A percentile compares a stretch with the other conserved stretches of the same genome.
phyloP scores from a whole-genome alignment of 2,888 invertebrate genomes.

The Lingula anatina region DNA sequence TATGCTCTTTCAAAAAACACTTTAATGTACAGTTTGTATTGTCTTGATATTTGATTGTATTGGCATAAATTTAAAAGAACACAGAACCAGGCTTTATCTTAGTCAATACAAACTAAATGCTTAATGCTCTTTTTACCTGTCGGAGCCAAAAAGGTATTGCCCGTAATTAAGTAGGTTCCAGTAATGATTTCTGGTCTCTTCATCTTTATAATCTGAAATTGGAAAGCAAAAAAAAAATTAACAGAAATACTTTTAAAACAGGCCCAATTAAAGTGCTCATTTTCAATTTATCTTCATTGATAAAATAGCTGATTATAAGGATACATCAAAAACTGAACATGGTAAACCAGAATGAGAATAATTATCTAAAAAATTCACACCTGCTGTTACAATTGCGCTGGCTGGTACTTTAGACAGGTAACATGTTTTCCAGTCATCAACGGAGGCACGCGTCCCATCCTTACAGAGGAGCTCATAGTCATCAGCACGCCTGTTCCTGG shows the following conservation, averaged over 20 bases:
- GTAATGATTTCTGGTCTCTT: slow-evolving; percentile 77
- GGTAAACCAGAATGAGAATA: no score
- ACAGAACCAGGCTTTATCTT: no score
- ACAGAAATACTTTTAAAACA: not conserved
- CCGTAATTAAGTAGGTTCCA: slow-evolving; percentile 89
- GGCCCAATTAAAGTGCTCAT: not conserved
- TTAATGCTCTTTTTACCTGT: slow-evolving; percentile 47
- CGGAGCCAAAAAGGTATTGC: slow-evolving; percentile 89
- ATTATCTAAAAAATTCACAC: slow-evolving; percentile 14
- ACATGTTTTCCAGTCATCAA: slow-evolving; percentile 75
- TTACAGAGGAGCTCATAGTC: slow-evolving; percentile 91
- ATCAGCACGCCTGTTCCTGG: slow-evolving; percentile 77
- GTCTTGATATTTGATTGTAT: no score
- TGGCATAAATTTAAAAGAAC: no score
- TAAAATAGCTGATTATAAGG: no score
- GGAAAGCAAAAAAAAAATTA: not conserved
- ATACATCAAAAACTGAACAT: no score
- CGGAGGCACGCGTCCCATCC: slow-evolving; percentile 79
- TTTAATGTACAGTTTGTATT: no score
- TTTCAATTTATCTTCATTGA: not conserved
- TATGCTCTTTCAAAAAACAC: no score
- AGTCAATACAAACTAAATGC: not conserved
- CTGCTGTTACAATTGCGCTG: slow-evolving; percentile 82
- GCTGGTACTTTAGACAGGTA: slow-evolving; percentile 86
- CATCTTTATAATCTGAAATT: slow-evolving; percentile 61